These are phyloP conservation scores for Poecilia wingei DNA, from an alignment of 2,797 vertebrate genomes.

Conservation along the genomic window DNA sequence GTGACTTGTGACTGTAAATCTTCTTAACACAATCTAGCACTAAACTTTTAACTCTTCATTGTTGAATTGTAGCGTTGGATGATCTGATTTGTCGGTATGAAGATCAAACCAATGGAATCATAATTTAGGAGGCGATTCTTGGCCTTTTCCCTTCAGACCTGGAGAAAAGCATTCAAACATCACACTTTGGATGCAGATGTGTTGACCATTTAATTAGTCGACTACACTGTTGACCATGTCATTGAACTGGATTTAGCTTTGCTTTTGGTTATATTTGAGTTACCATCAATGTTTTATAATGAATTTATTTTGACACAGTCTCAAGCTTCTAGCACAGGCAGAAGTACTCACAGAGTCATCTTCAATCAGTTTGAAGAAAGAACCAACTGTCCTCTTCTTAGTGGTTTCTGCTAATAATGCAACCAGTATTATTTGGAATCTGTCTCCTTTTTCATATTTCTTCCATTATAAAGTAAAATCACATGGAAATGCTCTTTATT, in stretches of 20 bases:
- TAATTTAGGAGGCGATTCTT: background rate
- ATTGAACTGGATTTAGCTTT: background rate
- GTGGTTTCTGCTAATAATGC: background rate
- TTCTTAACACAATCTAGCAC: background rate
- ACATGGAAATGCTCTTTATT: background rate
- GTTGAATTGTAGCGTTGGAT: background rate
- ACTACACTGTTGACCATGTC: background rate
- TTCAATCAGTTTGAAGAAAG: background rate
- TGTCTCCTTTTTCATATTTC: background rate
- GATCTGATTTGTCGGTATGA: background rate
- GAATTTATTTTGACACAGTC: background rate
- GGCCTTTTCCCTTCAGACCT: background rate
- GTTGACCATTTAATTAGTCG: background rate
- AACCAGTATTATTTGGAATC: background rate
- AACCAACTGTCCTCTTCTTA: background rate
- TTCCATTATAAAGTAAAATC: background rate
- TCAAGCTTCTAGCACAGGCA: background rate
- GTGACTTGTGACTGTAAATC: background rate
- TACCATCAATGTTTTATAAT: background rate
- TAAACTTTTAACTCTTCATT: background rate
- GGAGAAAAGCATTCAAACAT: background rate
- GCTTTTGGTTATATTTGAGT: background rate
- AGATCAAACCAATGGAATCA: background rate
- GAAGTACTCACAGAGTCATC: background rate
- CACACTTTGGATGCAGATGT: background rate